Base-by-base conservation (phyloP, 2,113 vertebrate species). In the Vombatus ursinus region DNA sequence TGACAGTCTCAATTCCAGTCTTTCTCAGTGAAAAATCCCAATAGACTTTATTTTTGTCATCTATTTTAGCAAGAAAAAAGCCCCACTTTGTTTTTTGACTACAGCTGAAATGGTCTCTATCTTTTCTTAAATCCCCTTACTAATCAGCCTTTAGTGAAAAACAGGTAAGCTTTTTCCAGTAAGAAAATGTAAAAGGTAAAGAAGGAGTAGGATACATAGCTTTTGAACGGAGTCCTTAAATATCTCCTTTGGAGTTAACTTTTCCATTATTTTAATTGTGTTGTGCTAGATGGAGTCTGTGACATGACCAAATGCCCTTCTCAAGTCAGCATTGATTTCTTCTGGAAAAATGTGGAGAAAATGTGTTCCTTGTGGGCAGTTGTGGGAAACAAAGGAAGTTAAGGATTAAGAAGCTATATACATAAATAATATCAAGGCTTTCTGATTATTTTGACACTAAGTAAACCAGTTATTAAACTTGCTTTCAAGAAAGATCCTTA, bases 371-470 rank as follows among this genome's bases (percentile, higher is more conserved):
- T 50, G 5, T 94, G 90, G 90, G 8, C 47, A 93, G 26, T 50
- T 93, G 28, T 68, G 92, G 50, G 23, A 90, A 95, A 89, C 48
- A 94, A 91, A 93, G 24, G 50, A 61, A 93, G 51, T 94, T 96
- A 92, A 2, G 51, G 91, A 23, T 95, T 91, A 92, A 50, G 23
- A 93, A 95, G 90, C 50, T 91, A 44, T 12, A 61, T 0, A 9
- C 28, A 28, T 61, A 61, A 61, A 61, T 61, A 61, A 61, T 48
- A 51, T 54, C 61, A 90, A 51, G 22, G 10, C 9, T 2, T 51
- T 26, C 84, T 93, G 68, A 89, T 52, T 52, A 57, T 91, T 92
- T 57, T 44, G 54, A 26, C 84, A 90, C 52, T 91, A 0, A 57
- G 19, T 53, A 53, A 53, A 10, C 0, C 57, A 61, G 28, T 95